Percentiles rank a stretch among this genome's conserved stretches.
These are phyloP conservation scores for Saiga tatarica DNA, from an alignment of 2,113 vertebrate species.

Conservation along the genomic window DNA sequence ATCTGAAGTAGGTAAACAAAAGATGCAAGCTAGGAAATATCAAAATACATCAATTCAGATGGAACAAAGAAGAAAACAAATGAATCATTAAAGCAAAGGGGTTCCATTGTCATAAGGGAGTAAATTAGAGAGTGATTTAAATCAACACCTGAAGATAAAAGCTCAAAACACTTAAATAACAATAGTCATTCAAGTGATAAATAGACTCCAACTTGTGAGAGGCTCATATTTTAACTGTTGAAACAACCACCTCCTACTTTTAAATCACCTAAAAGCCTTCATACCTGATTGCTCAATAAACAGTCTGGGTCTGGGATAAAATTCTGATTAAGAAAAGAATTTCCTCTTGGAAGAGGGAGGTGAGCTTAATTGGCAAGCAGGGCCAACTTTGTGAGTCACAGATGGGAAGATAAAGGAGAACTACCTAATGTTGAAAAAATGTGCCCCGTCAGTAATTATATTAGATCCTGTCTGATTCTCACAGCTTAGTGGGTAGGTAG, in stretches of 20 bases:
- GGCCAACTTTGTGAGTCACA: neutral
- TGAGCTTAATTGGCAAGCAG: neutral
- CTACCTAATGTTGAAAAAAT: neutral
- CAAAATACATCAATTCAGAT: neutral
- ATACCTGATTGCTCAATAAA: neutral
- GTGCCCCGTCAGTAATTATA: rapidly evolving
- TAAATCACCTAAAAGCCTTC: neutral
- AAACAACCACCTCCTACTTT: neutral
- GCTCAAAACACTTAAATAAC: neutral
- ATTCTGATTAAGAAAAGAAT: neutral
- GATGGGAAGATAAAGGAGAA: neutral
- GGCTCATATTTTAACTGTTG: neutral
- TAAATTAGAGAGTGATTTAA: neutral
- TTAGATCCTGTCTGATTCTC: too few relatives aligned
- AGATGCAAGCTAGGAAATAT: neutral
- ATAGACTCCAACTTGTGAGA: neutral
- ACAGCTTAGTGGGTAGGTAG: rapidly evolving
- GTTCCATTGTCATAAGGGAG: neutral
- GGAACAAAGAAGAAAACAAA: neutral
- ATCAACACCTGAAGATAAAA: neutral
- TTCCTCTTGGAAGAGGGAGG: neutral
- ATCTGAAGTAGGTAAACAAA: neutral
- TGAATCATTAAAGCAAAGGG: neutral
- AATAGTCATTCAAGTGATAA: neutral
- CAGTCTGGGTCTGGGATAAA: neutral